Conservation (phyloP, 2,113 vertebrate genomes). For the Campylomormyrus numenius region DNA sequence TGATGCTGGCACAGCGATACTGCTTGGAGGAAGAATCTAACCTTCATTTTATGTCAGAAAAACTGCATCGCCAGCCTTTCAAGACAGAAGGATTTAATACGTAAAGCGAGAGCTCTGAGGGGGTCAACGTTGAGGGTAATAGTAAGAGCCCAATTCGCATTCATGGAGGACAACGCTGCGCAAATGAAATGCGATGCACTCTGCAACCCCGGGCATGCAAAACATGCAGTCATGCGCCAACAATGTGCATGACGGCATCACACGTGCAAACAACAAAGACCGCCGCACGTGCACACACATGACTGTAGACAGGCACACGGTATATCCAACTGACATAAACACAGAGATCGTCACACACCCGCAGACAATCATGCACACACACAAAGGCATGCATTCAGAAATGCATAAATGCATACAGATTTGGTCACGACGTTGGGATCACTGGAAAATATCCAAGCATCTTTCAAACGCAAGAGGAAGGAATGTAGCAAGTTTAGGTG, state of each 20-base stretch:
- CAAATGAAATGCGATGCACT: not conserved
- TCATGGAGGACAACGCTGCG: not conserved
- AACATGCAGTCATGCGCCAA: not conserved
- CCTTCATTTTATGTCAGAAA: slow-evolving; percentile 11
- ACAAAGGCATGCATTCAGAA: not conserved
- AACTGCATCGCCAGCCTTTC: not conserved
- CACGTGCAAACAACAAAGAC: not conserved
- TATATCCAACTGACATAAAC: not conserved
- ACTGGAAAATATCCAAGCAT: not conserved
- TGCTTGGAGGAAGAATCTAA: not conserved
- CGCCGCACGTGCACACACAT: not conserved
- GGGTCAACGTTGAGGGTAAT: not conserved
- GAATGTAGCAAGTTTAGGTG: not conserved
- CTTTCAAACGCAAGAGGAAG: not conserved
- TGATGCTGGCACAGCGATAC: not conserved
- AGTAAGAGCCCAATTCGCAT: not conserved
- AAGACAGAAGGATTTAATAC: slow-evolving; percentile 7
- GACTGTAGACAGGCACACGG: not conserved
- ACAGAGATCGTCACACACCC: not conserved
- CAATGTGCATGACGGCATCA: not conserved
- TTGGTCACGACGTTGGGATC: not conserved
- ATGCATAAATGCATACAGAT: not conserved
- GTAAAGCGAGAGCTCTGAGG: not conserved
- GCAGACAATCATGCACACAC: not conserved
- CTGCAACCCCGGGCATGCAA: not conserved